phyloP scores from a whole-genome alignment of 2,113 vertebrate species.

The Pseudopodoces humilis region DNA sequence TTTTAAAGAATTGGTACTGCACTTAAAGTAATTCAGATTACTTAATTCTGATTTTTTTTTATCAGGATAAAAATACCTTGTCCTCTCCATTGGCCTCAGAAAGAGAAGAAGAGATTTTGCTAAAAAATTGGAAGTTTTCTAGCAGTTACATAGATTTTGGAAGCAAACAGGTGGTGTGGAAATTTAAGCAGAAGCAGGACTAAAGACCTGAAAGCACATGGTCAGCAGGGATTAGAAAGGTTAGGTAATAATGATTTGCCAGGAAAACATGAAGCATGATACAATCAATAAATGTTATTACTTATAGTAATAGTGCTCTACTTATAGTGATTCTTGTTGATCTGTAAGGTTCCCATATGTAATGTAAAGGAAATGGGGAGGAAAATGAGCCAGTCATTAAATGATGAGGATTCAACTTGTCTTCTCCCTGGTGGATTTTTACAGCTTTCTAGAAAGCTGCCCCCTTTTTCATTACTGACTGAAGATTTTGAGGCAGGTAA shows the following conservation, averaged over 20 bases:
- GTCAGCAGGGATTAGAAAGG: constrained; percentile 8
- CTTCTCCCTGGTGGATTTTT: constrained; percentile 8
- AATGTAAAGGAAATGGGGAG: constrained; percentile 45
- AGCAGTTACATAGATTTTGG: not conserved
- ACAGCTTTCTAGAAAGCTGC: not conserved
- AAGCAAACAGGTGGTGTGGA: not conserved
- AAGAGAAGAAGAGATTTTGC: not conserved
- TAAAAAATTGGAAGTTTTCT: not conserved
- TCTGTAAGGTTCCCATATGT: constrained; percentile 9
- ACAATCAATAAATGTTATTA: constrained; percentile 5
- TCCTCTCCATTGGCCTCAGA: not conserved
- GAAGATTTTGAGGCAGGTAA: constrained; percentile 10
- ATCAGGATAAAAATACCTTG: not conserved
- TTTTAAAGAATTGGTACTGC: not conserved
- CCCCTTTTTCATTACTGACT: constrained; percentile 6
- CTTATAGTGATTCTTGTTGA: constrained; percentile 3
- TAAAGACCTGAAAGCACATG: not conserved
- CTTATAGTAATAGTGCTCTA: not conserved
- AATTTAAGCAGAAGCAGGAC: not conserved
- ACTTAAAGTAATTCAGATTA: not conserved
- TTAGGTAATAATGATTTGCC: constrained; percentile 18
- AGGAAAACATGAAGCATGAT: not conserved
- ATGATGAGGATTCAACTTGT: constrained; percentile 8
- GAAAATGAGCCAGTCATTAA: constrained; percentile 50
- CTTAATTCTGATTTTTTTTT: not conserved